Conservation (phyloP, 2,888 invertebrate genomes). For the Dryobotodes eremita region DNA sequence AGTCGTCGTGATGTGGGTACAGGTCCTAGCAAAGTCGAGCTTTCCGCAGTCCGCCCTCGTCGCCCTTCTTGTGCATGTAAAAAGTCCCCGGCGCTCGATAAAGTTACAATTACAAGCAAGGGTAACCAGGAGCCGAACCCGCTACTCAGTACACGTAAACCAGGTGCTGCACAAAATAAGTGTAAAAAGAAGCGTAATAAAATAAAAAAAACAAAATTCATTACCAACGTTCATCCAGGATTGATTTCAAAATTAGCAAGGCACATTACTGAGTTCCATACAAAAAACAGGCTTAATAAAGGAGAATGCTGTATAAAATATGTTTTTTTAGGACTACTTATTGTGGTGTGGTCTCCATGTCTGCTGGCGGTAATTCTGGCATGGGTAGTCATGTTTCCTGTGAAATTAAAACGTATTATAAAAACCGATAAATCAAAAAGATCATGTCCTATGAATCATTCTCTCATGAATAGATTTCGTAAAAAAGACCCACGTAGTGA, state of each 20-base stretch:
- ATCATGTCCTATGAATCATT: conserved; percentile 9
- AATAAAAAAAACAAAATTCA: background rate
- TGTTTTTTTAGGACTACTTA: conserved; percentile 66
- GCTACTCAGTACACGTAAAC: background rate
- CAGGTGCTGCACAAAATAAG: background rate
- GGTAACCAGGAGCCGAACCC: background rate
- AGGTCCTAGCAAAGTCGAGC: conserved; percentile 18
- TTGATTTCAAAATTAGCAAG: conserved; percentile 20
- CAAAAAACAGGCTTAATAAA: conserved; percentile 4
- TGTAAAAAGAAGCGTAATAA: background rate
- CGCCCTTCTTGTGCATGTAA: background rate
- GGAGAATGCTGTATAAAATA: conserved; percentile 63
- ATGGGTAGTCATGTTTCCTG: conserved; percentile 73
- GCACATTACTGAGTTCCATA: conserved; percentile 14
- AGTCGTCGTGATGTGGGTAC: conserved; percentile 41
- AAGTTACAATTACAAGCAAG: background rate
- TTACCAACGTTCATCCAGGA: background rate
- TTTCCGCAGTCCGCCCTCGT: background rate
- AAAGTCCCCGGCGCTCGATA: background rate
- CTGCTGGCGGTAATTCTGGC: conserved; percentile 69
- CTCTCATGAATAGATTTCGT: conserved; percentile 15
- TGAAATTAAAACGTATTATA: conserved; percentile 58
- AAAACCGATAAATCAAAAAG: conserved; percentile 24
- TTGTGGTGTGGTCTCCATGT: conserved; percentile 78
- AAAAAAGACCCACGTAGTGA: conserved; percentile 36